Base-by-base conservation (phyloP, 2,888 invertebrate genomes). In the Ochropleura plecta region DNA sequence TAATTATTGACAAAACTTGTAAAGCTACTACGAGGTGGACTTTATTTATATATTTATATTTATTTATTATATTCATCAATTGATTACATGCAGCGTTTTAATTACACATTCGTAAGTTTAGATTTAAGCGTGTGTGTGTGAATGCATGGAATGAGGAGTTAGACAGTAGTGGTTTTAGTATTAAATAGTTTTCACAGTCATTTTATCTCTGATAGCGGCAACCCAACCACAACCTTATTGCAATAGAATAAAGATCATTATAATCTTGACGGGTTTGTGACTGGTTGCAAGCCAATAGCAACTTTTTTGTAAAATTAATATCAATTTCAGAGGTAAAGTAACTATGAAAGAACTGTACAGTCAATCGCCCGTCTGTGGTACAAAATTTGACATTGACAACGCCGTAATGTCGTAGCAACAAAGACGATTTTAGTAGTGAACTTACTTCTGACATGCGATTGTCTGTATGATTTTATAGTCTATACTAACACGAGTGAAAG, bases 71-170 rank as follows among this genome's bases (percentile, higher is more conserved):
- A 77, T 70, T 63, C 40, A 72, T 64, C 59, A 6, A 73, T 76
- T 73, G 59, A 71, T 85, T 85, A 73, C 92, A 92, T 92, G 94
- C 96, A 96, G 96, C 95, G 90, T 81, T 95, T 94, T 89, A 88
- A 88, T 93, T 88, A 78, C 82, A 93, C 86, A 91, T 92, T 95
- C 89, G 96, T 95, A 95, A 96, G 96, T 96, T 84, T 79, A 69
- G 7, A 40, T 46, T 69, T 12, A 40, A 14, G 51, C 5, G 30
- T 57, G 68, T 75, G 74, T 57, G 55, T 75, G 59, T 78, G 40
- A 46, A 20, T 67, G 83, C 78, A 81, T 81, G 84, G 64, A 64
- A 59, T 78, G 70, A n/a, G 8, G 6, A 68, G 0, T 55, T 62
- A 30, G n/a, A 55, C 8, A 20, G 30, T 71, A 71, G 51, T 70